Percentiles rank a stretch among this genome's conserved stretches.
Conservation (phyloP, 2,797 vertebrate genomes). For the Oceanodroma leucorhoa region DNA sequence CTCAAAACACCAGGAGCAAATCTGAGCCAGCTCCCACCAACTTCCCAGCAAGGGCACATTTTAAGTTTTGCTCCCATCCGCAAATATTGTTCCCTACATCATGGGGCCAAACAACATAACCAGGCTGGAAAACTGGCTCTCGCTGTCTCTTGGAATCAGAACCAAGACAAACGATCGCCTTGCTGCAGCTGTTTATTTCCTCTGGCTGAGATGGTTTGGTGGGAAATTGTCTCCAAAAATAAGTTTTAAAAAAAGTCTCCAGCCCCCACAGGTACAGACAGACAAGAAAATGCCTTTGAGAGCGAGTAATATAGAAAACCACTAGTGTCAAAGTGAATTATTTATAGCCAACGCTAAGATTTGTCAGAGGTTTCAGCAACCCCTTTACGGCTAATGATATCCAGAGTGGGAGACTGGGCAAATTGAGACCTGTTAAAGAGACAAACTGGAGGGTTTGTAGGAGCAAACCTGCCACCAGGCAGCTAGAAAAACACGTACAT, state of each 20-base stretch:
- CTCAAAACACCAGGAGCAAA: background rate
- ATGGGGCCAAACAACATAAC: background rate
- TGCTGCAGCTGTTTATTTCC: background rate
- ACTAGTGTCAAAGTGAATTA: background rate
- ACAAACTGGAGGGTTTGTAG: background rate
- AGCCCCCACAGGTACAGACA: constrained; percentile 7
- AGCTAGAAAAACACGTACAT: background rate
- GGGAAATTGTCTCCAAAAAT: background rate
- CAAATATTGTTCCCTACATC: background rate
- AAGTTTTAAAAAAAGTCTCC: background rate
- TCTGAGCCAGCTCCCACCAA: background rate
- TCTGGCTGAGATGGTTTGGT: background rate
- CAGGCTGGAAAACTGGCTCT: background rate
- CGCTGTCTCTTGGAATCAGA: background rate
- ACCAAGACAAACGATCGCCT: background rate
- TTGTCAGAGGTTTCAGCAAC: constrained; percentile 6
- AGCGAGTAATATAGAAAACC: background rate
- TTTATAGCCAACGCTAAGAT: background rate
- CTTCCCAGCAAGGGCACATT: background rate
- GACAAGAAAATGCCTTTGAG: constrained; percentile 1
- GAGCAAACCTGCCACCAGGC: background rate
- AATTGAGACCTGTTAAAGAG: background rate
- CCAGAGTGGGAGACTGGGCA: background rate
- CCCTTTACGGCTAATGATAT: background rate
- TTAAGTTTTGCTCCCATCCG: background rate